A percentile compares a stretch with the other conserved stretches of the same genome.
These are phyloP conservation scores for Cerastis leucographa DNA, from an alignment of 2,888 invertebrate genomes.

Conservation along the genomic window DNA sequence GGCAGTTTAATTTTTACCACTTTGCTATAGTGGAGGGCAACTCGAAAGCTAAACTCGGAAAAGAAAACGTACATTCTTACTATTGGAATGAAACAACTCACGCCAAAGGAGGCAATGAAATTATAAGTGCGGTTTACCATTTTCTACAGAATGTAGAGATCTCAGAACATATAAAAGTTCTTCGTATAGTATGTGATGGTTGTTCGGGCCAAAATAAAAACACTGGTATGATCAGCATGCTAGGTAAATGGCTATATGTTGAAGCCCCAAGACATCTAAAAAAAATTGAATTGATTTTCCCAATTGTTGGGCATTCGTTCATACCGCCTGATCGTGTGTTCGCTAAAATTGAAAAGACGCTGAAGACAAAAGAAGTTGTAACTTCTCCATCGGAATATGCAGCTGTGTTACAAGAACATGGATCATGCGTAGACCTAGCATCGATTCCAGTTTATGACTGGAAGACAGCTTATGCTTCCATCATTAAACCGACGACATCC, in stretches of 20 bases:
- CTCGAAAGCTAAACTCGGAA: neutral
- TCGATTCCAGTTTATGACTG: slow-evolving; percentile 8
- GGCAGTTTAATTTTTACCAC: slow-evolving; percentile 1
- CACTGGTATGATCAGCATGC: slow-evolving; percentile 9
- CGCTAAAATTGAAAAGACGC: slow-evolving; percentile 40
- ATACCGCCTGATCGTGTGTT: slow-evolving; percentile 28
- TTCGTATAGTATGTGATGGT: slow-evolving; percentile 5
- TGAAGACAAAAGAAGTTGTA: slow-evolving; percentile 22
- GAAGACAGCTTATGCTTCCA: neutral
- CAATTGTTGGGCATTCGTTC: slow-evolving; percentile 47
- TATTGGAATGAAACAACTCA: neutral
- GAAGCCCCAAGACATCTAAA: slow-evolving; percentile 4
- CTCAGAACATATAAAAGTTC: too few relatives aligned
- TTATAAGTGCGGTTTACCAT: slow-evolving; percentile 3
- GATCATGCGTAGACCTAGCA: neutral
- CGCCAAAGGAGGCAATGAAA: neutral
- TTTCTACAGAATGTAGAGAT: too few relatives aligned
- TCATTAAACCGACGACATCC: neutral
- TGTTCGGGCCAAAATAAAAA: slow-evolving; percentile 17
- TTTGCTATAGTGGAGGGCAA: neutral
- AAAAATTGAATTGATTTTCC: slow-evolving; percentile 48
- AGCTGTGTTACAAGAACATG: slow-evolving; percentile 2
- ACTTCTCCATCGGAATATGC: neutral
- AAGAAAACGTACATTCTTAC: neutral
- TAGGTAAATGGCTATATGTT: slow-evolving; percentile 5